Conservation (phyloP, 1,140 invertebrate species). For the Pachyrhynchus sulphureomaculatus region DNA sequence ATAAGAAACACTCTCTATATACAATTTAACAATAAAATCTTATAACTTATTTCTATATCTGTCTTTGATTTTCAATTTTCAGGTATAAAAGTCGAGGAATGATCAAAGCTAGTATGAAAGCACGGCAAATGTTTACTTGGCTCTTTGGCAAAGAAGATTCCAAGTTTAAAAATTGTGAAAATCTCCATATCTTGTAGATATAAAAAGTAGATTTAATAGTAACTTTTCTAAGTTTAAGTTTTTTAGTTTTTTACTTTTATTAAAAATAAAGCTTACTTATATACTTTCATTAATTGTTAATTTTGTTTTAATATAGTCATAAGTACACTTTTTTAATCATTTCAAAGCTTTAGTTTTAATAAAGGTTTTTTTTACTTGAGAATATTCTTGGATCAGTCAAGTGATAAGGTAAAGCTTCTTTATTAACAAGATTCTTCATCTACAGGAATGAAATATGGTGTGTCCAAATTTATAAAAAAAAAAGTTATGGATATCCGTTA, state of each 20-base stretch:
- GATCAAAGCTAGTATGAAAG: constrained; percentile 82
- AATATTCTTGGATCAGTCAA: no score
- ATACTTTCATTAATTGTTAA: not conserved
- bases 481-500: no score
- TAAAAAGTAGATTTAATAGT: not conserved
- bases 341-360: not conserved
- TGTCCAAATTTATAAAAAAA: no score
- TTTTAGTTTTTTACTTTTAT: not conserved
- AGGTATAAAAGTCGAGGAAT: constrained; percentile 77
- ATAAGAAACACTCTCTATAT: no score
- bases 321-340: not conserved
- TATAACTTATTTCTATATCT: no score
- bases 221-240: not conserved
- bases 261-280: not conserved
- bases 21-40: no score
- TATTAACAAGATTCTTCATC: no score
- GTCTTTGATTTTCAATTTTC: no score
- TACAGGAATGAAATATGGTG: no score
- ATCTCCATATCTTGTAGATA: constrained; percentile 75
- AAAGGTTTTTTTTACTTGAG: no score
- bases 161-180: constrained; percentile 89
- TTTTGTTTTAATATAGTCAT: not conserved
- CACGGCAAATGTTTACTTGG: constrained; percentile 85
- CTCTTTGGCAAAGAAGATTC: constrained; percentile 86
- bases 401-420: no score